phyloP scores from a whole-genome alignment of 1,140 invertebrate species.

The Papilio helenus region DNA sequence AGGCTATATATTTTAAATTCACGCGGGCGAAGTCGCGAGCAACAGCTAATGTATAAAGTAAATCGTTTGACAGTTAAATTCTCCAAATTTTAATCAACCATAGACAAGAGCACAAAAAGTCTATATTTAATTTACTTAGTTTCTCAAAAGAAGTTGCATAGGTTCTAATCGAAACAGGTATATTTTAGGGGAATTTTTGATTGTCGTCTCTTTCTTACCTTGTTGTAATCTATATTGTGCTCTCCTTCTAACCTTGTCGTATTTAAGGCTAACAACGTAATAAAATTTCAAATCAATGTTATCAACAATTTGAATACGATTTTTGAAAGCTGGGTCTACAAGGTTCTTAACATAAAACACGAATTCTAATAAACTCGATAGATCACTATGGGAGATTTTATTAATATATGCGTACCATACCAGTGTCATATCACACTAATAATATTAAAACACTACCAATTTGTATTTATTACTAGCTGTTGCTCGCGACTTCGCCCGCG shows the following conservation, averaged over 20 bases:
- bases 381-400: not conserved
- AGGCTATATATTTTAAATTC: too few species aligned
- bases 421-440: too few species aligned
- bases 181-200: not conserved
- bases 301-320: not conserved
- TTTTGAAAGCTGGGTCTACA: not conserved
- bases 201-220: not conserved
- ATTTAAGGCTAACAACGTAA: slow-evolving; percentile 1
- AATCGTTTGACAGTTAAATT: too few species aligned
- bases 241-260: not conserved
- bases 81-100: not conserved
- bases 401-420: not conserved
- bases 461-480: too few species aligned
- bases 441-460: too few species aligned
- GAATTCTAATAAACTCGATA: not conserved
- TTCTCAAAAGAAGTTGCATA: not conserved
- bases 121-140: not conserved
- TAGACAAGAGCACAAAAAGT: not conserved
- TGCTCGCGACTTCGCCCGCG: too few species aligned
- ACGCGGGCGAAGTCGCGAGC: too few species aligned
- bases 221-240: not conserved
- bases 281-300: slow-evolving; percentile 9
- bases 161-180: slow-evolving; percentile 2
- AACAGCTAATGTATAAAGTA: not conserved
- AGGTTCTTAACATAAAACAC: not conserved